Conservation (phyloP, 2,888 invertebrate genomes). For the Rhamnusium bicolor region DNA sequence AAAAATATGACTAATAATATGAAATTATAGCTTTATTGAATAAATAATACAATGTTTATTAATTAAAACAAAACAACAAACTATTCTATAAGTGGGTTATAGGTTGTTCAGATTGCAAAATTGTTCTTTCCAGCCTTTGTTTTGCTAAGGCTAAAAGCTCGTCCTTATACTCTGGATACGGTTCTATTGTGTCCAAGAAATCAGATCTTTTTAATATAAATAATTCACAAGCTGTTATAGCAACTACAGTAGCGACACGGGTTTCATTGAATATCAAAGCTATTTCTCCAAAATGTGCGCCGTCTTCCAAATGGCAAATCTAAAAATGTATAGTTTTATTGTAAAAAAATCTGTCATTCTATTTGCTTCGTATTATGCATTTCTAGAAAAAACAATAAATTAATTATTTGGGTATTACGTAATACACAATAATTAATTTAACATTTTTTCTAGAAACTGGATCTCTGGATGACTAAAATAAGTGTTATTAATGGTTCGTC, state of each 20-base stretch:
- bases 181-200: slow-evolving; percentile 66
- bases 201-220: slow-evolving; percentile 66
- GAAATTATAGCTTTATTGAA: not conserved
- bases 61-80: not conserved
- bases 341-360: too few relatives aligned
- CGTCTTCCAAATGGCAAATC: slow-evolving; percentile 72
- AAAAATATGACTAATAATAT: not conserved
- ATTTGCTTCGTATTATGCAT: too few relatives aligned
- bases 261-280: slow-evolving; percentile 69
- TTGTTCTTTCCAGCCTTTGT: slow-evolving; percentile 1
- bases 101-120: not conserved
- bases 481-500: too few relatives aligned
- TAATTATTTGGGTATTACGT: too few relatives aligned
- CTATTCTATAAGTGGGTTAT: not conserved
- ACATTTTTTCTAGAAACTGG: too few relatives aligned
- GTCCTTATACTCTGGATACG: slow-evolving; percentile 65
- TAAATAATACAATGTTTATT: not conserved
- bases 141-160: slow-evolving; percentile 5
- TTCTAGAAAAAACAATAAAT: too few relatives aligned
- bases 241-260: slow-evolving; percentile 68
- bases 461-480: too few relatives aligned
- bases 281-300: slow-evolving; percentile 71
- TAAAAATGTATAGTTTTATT: too few relatives aligned
- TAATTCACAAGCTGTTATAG: slow-evolving; percentile 71
- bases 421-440: too few relatives aligned